Base-by-base conservation (phyloP, 2,113 vertebrate species). In the Limnothrissa miodon region DNA sequence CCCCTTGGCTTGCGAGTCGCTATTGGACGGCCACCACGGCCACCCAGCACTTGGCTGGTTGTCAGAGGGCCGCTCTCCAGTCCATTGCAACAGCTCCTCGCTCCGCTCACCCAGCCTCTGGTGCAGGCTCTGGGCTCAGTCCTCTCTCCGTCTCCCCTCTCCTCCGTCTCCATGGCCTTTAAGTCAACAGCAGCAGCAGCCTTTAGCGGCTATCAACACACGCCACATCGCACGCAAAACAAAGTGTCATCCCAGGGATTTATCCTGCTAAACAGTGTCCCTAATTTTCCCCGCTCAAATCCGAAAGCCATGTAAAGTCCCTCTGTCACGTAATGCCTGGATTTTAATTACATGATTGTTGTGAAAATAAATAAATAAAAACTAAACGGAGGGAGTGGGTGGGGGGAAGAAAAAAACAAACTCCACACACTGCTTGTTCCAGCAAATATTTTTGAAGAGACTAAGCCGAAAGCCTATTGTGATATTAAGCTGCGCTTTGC, bases 401-500 rank as follows among this genome's bases (percentile, higher is more conserved):
- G 74, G 82, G 74, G 78, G 79, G 51, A 80, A 89, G 85, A 89
- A 80, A 45, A 11, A 25, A 48, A 42, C 42, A 42, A 42, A 42
- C 2, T 6, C 42, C 21, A 78, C 33, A 85, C 88, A 74, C 86
- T 53, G 89, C 89, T 88, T 81, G 83, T 80, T 83, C 80, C 42
- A 80, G 62, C 79, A 59, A 84, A 85, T 87, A 88, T 84, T 89
- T 88, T 85, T 82, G 87, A 83, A 90, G 88, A 84, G 88, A 88
- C 80, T 89, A 87, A 86, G 82, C 78, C 9, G 56, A 89, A 91
- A 91, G 86, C 90, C 90, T 87, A 84, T 90, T 91, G 90, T 90
- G 80, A 86, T 86, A 84, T 87, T 93, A 93, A 94, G 89, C 93
- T 86, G 89, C 85, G 87, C 90, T 91, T 92, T 92, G 88, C 87